phyloP scores from a whole-genome alignment of 2,797 vertebrate genomes.

The Ctenopoma multispine region DNA sequence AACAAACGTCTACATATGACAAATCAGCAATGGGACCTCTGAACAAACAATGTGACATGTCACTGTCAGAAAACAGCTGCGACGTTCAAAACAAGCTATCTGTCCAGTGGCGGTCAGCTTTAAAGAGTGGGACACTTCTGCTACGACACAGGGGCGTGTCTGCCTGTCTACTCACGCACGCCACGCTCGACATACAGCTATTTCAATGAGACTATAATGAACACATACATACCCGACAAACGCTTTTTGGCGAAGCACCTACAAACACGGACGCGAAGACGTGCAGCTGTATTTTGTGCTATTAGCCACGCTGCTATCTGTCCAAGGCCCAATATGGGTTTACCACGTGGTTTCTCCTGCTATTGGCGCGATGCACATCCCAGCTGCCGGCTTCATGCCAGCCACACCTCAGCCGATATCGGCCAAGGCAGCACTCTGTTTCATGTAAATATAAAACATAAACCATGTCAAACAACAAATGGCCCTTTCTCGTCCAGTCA shows the following conservation, averaged over 20 bases:
- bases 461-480: neutral
- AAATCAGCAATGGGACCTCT: neutral
- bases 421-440: conserved; percentile 22
- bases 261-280: neutral
- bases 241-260: neutral
- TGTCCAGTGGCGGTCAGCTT: neutral
- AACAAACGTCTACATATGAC: conserved; percentile 1
- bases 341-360: conserved; percentile 78
- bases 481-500: neutral
- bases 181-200: neutral
- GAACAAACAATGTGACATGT: neutral
- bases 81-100: neutral
- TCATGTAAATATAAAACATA: neutral
- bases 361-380: conserved; percentile 65
- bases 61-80: neutral
- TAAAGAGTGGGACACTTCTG: conserved; percentile 16
- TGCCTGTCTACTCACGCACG: conserved; percentile 13
- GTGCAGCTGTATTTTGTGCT: conserved; percentile 29
- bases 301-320: conserved; percentile 74
- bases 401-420: conserved; percentile 62
- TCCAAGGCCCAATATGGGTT: conserved; percentile 64
- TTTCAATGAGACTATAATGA: neutral
- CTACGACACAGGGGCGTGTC: conserved; percentile 72
- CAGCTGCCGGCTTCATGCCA: conserved; percentile 69
- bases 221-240: neutral